phyloP scores from a whole-genome alignment of 2,797 vertebrate genomes.

The Columba guinea region DNA sequence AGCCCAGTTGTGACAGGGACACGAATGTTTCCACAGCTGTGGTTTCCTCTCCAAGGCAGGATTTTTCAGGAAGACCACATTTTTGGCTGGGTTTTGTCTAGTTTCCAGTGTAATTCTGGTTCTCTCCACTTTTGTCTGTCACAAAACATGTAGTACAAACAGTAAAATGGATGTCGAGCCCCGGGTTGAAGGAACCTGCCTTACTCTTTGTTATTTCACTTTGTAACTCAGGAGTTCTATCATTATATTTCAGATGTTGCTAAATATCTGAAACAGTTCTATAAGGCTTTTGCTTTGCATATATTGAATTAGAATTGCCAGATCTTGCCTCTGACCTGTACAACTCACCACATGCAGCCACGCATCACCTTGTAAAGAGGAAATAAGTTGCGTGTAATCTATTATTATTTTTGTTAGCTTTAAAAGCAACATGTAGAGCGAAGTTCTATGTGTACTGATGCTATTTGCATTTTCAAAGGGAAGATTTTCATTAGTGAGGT shows the following conservation, averaged over 20 bases:
- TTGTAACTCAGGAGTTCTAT: not conserved
- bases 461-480: not conserved
- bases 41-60: not conserved
- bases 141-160: not conserved
- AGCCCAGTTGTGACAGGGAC: not conserved
- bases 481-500: not conserved
- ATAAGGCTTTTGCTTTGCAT: not conserved
- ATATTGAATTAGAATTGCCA: not conserved
- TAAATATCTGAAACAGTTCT: not conserved
- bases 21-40: not conserved
- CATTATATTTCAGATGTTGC: not conserved
- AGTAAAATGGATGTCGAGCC: accelerated
- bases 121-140: not conserved
- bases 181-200: not conserved
- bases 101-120: not conserved
- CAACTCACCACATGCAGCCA: not conserved
- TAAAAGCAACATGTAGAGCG: not conserved
- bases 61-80: not conserved
- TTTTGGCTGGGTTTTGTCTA: not conserved
- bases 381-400: not conserved
- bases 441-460: not conserved
- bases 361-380: accelerated
- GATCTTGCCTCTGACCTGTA: not conserved
- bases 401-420: not conserved
- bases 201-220: not conserved